Evolutionary conservation across 2,888 invertebrate species (phyloP).

Genomic region (Drosophila cognata): DNA sequence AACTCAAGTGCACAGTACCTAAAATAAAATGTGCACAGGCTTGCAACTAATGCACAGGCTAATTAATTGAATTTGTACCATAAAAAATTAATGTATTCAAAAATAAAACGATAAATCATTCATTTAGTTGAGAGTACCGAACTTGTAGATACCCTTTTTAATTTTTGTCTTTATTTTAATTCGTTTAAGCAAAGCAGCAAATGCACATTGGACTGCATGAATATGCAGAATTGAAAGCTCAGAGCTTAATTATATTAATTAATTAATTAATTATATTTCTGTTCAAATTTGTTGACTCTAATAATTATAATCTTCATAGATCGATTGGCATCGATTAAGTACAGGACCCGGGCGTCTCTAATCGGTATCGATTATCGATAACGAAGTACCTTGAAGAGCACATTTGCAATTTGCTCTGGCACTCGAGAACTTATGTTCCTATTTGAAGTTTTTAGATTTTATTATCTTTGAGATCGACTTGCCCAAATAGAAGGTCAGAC

Average conservation of each 20-base stretch:
- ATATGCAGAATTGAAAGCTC: background rate
- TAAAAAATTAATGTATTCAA: constrained; percentile 1
- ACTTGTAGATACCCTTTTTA: background rate
- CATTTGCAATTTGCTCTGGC: background rate
- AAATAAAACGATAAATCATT: background rate
- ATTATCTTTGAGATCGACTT: background rate
- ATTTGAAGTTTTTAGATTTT: background rate
- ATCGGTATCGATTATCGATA: background rate
- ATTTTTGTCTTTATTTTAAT: no score
- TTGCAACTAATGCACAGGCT: background rate
- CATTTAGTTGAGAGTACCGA: background rate
- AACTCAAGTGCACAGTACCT: constrained; percentile 1
- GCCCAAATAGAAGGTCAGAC: no score
- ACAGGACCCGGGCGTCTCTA: accelerated
- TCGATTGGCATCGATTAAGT: background rate
- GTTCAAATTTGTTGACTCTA: background rate
- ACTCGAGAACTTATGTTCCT: background rate
- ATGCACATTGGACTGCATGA: background rate
- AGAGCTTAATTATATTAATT: background rate
- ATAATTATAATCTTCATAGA: background rate
- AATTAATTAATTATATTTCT: background rate
- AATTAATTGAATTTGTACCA: background rate
- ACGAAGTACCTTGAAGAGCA: background rate
- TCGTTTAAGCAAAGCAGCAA: no score
- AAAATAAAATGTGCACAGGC: background rate